Evolutionary conservation across 92 coral and sea anemone genomes (phyloP), one percentile per base, ranked within the genome.

Genomic region (Epizoanthus fatuus): DNA sequence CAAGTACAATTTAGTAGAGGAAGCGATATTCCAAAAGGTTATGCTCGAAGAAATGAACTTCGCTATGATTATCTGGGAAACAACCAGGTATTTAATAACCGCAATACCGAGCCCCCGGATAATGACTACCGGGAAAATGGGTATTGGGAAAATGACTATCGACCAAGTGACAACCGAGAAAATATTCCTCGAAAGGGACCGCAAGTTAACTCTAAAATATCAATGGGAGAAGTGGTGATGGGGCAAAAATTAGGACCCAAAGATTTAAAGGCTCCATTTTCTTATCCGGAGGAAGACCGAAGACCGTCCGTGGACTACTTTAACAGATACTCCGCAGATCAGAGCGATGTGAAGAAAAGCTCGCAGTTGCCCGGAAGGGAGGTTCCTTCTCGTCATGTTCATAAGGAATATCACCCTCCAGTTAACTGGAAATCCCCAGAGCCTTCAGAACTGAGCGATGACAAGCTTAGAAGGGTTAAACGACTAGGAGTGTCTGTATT

Each of bases 381-480:
- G 39, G 49, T 5, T 4, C 49, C 56, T 7, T 69, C 82, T 7
- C 32, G 10, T 4, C 42, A 59, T 19, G 82, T 11, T 5, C 42
- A 19, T 35, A 54, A 77, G 25, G 42, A 29, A n/a, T 40, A 20
- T 14, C 38, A 45, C 1, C 42, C 82, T 40, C 69, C 54, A 2
- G 6, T 13, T 29, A 42, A 37, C 70, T 77, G 70, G 70, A 16
- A 14, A 4, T 64, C 49, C 4, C 12, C 56, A 4, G 82, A 77
- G 19, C 69, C 52, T 42, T 4, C 57, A 5, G 82, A 59, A 17
- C 22, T 77, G 8, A 62, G 65, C 35, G 63, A 77, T 58, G 82
- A 77, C 29, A 77, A 77, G 29, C 82, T 77, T 37, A 60, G 82
- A 20, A 53, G 82, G 16, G 82, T 62, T 40, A 68, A 77, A 62